Evolutionary conservation across 2,888 invertebrate species (phyloP).

Genomic region (Temnothorax rugatulus): DNA sequence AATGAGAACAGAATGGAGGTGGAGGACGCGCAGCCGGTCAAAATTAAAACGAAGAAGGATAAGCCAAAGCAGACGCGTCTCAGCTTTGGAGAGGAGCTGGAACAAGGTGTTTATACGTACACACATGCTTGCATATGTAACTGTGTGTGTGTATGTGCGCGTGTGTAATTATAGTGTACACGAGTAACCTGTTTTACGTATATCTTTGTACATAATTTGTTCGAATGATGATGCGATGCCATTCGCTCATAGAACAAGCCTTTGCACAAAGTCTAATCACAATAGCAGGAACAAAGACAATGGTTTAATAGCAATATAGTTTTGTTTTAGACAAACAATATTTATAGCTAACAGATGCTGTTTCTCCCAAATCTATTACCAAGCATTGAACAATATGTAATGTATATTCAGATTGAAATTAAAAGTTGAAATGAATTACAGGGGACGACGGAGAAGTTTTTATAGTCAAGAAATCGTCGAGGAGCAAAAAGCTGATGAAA

Average conservation of each 20-base stretch:
- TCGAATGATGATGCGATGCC: neutral
- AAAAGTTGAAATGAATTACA: conserved; percentile 80
- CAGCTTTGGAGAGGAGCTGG: conserved; percentile 91
- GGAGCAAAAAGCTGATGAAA: conserved; percentile 95
- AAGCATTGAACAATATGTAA: neutral
- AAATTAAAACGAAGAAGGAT: conserved; percentile 87
- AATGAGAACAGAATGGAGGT: conserved; percentile 88
- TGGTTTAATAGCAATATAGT: neutral
- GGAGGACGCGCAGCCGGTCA: conserved; percentile 85
- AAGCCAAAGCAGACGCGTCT: conserved; percentile 89
- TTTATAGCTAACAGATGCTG: conserved; percentile 25
- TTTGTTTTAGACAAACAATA: conserved; percentile 20
- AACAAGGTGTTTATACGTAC: conserved; percentile 80
- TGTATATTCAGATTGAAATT: conserved; percentile 3
- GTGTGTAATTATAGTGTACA: neutral
- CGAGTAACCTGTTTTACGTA: neutral
- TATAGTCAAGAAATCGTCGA: conserved; percentile 97
- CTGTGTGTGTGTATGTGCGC: no score
- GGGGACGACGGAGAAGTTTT: conserved; percentile 96
- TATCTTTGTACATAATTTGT: neutral
- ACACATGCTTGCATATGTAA: neutral
- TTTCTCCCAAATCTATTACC: conserved; percentile 8
- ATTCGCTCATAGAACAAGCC: neutral
- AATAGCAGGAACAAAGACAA: neutral
- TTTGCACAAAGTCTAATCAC: neutral